These are phyloP conservation scores for Remorina albescens DNA, from an alignment of 2,797 vertebrate genomes.

Conservation along the genomic window DNA sequence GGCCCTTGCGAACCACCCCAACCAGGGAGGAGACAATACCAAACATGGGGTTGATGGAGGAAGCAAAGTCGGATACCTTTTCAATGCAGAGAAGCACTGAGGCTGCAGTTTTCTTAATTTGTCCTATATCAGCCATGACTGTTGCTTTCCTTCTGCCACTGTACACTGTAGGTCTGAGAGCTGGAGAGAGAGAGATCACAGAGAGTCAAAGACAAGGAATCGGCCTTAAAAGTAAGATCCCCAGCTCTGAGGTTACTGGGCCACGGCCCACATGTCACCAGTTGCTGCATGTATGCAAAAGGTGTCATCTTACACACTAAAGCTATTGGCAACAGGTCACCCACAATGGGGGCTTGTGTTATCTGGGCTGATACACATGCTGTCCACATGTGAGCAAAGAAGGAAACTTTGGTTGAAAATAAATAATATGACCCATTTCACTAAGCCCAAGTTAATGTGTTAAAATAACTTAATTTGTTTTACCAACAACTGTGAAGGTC, in stretches of 20 bases:
- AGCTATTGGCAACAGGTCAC: constrained; percentile 30
- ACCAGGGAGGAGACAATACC: constrained; percentile 85
- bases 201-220: not conserved
- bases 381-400: not conserved
- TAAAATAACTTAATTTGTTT: not conserved
- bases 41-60: constrained; percentile 86
- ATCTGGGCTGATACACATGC: not conserved
- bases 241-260: constrained; percentile 8
- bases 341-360: constrained; percentile 7
- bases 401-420: not conserved
- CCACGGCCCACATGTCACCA: constrained; percentile 34
- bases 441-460: not conserved
- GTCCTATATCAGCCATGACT: constrained; percentile 79
- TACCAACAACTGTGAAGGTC: not conserved
- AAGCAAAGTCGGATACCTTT: constrained; percentile 83
- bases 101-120: constrained; percentile 77
- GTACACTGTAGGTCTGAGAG: constrained; percentile 35
- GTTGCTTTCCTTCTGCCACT: constrained; percentile 28
- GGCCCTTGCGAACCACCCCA: constrained; percentile 80
- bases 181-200: constrained; percentile 20
- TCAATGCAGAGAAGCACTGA: constrained; percentile 81
- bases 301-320: constrained; percentile 51
- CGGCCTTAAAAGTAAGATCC: not conserved
- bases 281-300: constrained; percentile 28
- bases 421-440: not conserved